Evolutionary conservation across 2,113 vertebrate species (phyloP), one percentile per base, ranked within the genome.

Genomic region (Calyptommatus sinebrachiatus): DNA sequence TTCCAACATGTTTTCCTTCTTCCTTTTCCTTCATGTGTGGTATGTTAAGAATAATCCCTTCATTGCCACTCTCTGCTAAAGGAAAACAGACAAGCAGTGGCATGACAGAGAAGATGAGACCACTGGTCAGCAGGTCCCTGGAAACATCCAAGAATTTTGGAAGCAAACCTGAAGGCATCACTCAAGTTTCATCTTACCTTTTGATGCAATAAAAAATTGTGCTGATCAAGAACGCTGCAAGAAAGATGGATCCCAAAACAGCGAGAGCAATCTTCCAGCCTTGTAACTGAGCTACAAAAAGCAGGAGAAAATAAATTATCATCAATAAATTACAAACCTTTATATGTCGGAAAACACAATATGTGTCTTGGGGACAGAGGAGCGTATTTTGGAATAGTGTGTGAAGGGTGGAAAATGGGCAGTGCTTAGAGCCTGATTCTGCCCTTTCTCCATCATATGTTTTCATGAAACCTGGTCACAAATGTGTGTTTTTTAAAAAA

Each of bases 241-340:
- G 20, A 50, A 86, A 79, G 12, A 90, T 66, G 73, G 84, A 84
- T 48, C 84, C 89, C 22, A 87, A 0, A 1, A 87, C 45, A 31
- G 82, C 73, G 11, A 90, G 73, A 46, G 81, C n/a, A 0, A 84
- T 80, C 63, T 89, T 50, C 86, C 88, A 90, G 50, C 41, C 26
- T 53, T 73, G 80, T 20, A 89, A 83, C n/a, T 86, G 80, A 83
- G 76, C 87, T 92, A 80, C 29, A 68, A 53, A 18, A 68, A 76
- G 41, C 61, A 35, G 41, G 1, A 2, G 16, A 12, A 60, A 21
- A 2, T 62, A 29, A 45, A 67, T 14, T 50, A 76, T 57, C 11
- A 24, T 74, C 22, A 60, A 73, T 63, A 21, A 29, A 12, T 22
- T 2, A 8, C n/a, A 35, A 46, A 24, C 11, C 26, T 63, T 76